These are phyloP conservation scores for Trachemys scripta DNA, from an alignment of 2,113 vertebrate genomes.

Conservation along the genomic window DNA sequence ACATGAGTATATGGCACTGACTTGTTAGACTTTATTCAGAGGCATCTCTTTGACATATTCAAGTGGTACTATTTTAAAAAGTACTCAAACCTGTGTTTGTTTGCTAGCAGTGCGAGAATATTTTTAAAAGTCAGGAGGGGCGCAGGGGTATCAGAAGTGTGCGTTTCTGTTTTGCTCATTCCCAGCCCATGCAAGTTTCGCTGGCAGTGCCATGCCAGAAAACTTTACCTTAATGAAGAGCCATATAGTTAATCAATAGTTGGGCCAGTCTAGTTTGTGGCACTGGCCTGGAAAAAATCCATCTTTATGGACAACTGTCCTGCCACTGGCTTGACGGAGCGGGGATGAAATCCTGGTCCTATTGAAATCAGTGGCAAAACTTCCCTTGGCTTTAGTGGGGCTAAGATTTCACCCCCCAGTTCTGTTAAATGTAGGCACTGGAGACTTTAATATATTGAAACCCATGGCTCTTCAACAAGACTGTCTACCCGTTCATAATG, in stretches of 20 bases:
- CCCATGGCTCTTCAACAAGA: background rate
- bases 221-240: background rate
- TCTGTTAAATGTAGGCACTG: background rate
- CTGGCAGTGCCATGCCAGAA: fast-evolving
- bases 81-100: background rate
- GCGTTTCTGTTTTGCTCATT: background rate
- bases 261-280: background rate
- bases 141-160: background rate
- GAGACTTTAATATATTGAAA: background rate
- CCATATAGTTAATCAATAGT: background rate
- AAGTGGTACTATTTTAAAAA: background rate
- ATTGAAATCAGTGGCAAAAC: background rate
- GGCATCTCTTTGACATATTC: background rate
- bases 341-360: conserved; percentile 38
- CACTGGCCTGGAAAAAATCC: background rate
- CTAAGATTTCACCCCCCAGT: conserved; percentile 31
- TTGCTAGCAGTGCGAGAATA: background rate
- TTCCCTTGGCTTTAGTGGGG: background rate
- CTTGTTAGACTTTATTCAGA: background rate
- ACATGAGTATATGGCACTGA: background rate
- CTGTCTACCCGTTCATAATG: conserved; percentile 48
- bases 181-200: background rate
- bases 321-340: background rate
- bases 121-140: background rate
- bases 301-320: background rate